phyloP scores from a whole-genome alignment of 2,888 invertebrate species.

The Himalopsyche japonica region DNA sequence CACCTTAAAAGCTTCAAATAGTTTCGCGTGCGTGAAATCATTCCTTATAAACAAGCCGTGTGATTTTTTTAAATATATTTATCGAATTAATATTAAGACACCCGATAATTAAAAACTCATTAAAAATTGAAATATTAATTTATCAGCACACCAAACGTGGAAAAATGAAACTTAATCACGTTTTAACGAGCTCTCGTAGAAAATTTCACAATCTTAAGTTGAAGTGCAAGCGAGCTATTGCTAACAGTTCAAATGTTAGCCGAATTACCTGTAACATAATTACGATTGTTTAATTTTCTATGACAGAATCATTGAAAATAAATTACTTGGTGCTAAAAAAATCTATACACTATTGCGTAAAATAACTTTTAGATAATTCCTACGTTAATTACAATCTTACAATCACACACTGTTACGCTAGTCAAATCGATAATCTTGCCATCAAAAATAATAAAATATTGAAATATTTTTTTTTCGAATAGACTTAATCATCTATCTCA shows the following conservation, averaged over 20 bases:
- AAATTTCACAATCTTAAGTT: not conserved
- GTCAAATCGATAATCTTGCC: no score
- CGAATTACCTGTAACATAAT: not conserved
- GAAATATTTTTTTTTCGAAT: no score
- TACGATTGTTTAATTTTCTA: not conserved
- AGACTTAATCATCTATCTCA: no score
- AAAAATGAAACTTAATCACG: not conserved
- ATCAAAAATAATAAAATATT: no score
- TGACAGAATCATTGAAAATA: not conserved
- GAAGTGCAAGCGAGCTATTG: not conserved
- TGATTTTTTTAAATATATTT: not conserved
- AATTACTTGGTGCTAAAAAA: not conserved
- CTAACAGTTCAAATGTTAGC: not conserved
- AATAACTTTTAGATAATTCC: no score
- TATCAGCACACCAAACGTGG: not conserved
- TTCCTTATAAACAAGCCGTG: not conserved
- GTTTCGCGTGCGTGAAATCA: not conserved
- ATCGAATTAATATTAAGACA: not conserved
- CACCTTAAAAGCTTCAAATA: not conserved
- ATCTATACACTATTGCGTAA: no score
- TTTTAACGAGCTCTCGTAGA: not conserved
- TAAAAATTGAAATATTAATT: not conserved
- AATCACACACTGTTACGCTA: no score
- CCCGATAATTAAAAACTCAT: not conserved
- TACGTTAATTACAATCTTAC: no score